Evolutionary conservation across 2,888 invertebrate species (phyloP).

Genomic region (Dicyrtoma fusca): DNA sequence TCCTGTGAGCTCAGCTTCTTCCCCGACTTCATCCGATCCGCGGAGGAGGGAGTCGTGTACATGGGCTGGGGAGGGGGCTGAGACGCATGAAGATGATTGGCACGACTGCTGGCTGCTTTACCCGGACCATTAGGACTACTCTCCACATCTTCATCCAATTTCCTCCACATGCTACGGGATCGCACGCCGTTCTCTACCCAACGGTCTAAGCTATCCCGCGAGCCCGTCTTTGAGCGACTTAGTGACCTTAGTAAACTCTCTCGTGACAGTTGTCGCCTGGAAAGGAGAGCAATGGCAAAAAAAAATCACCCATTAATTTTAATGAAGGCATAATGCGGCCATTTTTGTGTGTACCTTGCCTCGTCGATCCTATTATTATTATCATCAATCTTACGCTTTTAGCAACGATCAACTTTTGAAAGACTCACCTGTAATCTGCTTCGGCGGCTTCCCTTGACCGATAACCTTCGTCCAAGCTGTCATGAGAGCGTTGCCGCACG

Average conservation of each 20-base stretch:
- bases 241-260: slow-evolving; percentile 55
- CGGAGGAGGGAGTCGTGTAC: slow-evolving; percentile 8
- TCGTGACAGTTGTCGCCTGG: slow-evolving; percentile 54
- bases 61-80: slow-evolving; percentile 25
- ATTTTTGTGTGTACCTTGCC: no score
- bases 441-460: slow-evolving; percentile 56
- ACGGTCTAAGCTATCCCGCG: slow-evolving; percentile 55
- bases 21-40: slow-evolving; percentile 3
- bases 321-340: no score
- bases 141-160: slow-evolving; percentile 40
- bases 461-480: slow-evolving; percentile 56
- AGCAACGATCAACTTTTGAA: no score
- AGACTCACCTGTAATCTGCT: slow-evolving; percentile 52
- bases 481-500: slow-evolving; percentile 53
- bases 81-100: slow-evolving; percentile 22
- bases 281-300: neutral
- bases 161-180: slow-evolving; percentile 51
- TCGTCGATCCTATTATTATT: no score
- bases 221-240: slow-evolving; percentile 55
- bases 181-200: slow-evolving; percentile 56
- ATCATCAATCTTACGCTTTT: no score
- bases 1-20: slow-evolving; percentile 18
- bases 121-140: neutral
- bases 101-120: slow-evolving; percentile 5
- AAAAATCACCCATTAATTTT: neutral